phyloP scores from a whole-genome alignment of 1,140 invertebrate genomes.

The Calephelis virginiensis region DNA sequence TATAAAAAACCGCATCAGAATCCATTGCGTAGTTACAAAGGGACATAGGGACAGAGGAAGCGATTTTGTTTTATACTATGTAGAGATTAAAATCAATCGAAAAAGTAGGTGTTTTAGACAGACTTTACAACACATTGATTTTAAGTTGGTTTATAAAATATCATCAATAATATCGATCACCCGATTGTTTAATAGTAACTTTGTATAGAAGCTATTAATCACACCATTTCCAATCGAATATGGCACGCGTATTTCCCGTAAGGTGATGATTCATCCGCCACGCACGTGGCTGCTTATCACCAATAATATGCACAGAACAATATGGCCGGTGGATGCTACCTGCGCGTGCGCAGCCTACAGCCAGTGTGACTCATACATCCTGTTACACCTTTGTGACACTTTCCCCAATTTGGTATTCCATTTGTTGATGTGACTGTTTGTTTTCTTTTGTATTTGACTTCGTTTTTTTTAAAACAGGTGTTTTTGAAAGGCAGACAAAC shows the following conservation, averaged over 20 bases:
- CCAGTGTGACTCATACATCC: conserved; percentile 61
- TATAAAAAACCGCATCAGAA: too few relatives aligned
- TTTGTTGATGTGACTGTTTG: conserved; percentile 14
- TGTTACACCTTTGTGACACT: conserved; percentile 62
- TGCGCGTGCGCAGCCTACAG: conserved; percentile 61
- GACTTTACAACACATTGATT: too few relatives aligned
- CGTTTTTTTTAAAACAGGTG: background rate
- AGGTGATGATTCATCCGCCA: conserved; percentile 47
- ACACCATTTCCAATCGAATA: conserved; percentile 15
- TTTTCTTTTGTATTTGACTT: background rate
- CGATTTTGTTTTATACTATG: too few relatives aligned
- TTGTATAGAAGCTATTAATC: background rate
- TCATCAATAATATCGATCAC: too few relatives aligned
- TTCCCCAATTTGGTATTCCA: conserved; percentile 52
- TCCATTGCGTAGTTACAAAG: too few relatives aligned
- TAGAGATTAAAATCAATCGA: too few relatives aligned
- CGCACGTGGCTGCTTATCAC: conserved; percentile 66
- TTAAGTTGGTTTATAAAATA: too few relatives aligned
- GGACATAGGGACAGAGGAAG: too few relatives aligned
- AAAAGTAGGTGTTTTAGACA: too few relatives aligned
- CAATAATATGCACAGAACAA: conserved; percentile 39
- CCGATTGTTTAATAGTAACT: too few relatives aligned
- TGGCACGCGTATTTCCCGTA: conserved; percentile 8
- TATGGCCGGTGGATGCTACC: conserved; percentile 56
- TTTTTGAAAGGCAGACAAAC: too few relatives aligned